A percentile compares a stretch with the other conserved stretches of the same genome.
These are phyloP conservation scores for Gasterosteus aculeatus DNA, from an alignment of 2,113 vertebrate genomes.

Conservation along the genomic window DNA sequence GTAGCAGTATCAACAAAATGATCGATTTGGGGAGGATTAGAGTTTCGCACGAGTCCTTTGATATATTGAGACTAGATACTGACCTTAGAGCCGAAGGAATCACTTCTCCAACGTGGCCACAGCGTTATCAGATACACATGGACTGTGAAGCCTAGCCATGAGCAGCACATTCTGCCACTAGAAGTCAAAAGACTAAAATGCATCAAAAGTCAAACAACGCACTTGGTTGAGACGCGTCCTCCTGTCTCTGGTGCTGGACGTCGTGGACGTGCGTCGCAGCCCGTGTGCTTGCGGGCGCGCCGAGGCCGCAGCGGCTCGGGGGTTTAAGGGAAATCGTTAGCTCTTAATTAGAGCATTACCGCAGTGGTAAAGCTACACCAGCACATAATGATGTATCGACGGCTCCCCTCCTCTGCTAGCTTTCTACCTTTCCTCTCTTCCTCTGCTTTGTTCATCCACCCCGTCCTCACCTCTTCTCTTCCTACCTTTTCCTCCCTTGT, in stretches of 20 bases:
- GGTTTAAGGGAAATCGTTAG: slow-evolving; percentile 65
- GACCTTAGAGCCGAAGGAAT: too few relatives aligned
- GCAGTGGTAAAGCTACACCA: slow-evolving; percentile 62
- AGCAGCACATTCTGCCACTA: too few relatives aligned
- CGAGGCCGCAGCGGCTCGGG: slow-evolving; percentile 26
- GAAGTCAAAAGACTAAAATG: too few relatives aligned
- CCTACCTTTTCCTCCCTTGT: background rate
- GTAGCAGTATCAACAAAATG: too few relatives aligned
- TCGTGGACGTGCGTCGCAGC: slow-evolving; percentile 6
- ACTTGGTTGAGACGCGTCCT: background rate
- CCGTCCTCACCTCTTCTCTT: background rate
- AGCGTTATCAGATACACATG: too few relatives aligned
- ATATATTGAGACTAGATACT: too few relatives aligned
- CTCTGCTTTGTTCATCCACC: too few relatives aligned
- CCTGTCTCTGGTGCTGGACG: background rate
- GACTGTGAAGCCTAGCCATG: too few relatives aligned
- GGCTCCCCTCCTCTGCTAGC: background rate
- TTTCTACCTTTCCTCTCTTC: slow-evolving; percentile 2
- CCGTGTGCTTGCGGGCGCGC: slow-evolving; percentile 5
- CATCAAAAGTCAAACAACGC: too few relatives aligned
- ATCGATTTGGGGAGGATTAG: too few relatives aligned
- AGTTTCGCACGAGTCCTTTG: too few relatives aligned
- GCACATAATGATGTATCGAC: slow-evolving; percentile 58
- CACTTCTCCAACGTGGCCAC: too few relatives aligned
- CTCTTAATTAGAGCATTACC: slow-evolving; percentile 67